Evolutionary conservation across 2,888 invertebrate species (phyloP), one percentile per base, ranked within the genome.

Genomic region (Acanthosepion lycidas): DNA sequence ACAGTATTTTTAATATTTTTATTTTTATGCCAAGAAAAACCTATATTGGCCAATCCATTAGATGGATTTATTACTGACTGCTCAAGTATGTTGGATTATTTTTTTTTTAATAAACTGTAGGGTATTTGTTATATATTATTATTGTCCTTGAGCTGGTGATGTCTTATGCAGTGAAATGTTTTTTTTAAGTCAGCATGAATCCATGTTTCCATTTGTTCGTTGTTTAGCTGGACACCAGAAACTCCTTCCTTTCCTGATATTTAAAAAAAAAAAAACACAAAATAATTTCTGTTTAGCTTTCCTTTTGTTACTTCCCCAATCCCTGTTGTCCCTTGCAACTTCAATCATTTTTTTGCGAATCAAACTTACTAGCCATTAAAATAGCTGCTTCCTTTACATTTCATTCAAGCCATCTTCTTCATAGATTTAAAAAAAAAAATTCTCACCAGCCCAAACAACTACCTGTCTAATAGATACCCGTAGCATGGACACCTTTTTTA

Each of bases 401-500:
- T 78, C 78, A 78, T n/a, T n/a, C 78, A 78, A 78, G n/a, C 78
- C 78, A 78, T 78, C 78, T 78, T 78, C 78, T 78, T 78, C 78
- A 33, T 78, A 78, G 78, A 78, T 78, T 78, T n/a, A n/a, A 78
- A 78, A 78, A 78, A 78, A 78, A n/a, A 78, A n/a, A 78, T 33
- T n/a, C n/a, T 78, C n/a, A 78, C n/a, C 78, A 78, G n/a, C 78
- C 78, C 78, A 78, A 78, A 93, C 49, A 93, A 53, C 53, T 42
- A 93, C 49, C 49, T 28, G 33, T 93, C 53, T 93, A 93, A 93
- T 49, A 93, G 93, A 42, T 42, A 48, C 42, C 49, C 49, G 48
- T 49, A 51, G 53, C 93, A 93, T 93, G 49, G 49, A 53, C 53
- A 49, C 53, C 28, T 93, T 93, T 93, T 93, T 49, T 93, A 78